Base-by-base conservation (phyloP, 2,888 invertebrate species). In the Serrognathus titanus region DNA sequence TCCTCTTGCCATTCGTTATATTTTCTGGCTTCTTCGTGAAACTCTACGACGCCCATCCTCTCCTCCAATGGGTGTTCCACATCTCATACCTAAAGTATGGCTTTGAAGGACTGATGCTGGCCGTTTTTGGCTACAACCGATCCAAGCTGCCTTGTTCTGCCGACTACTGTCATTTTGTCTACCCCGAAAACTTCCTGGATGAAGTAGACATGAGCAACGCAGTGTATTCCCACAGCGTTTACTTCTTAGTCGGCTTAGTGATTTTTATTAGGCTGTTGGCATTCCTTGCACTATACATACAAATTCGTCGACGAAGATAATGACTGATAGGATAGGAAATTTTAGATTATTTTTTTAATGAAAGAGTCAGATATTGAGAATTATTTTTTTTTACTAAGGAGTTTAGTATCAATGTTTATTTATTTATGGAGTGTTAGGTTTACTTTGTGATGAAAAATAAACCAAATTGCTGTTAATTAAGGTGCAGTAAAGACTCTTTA, bases 11-110 rank as follows among this genome's bases (percentile, higher is more conserved):
- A 0, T 93, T 95, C 72, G 83, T 92, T 20, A 82, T 94, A 66
- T 96, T 97, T 79, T 93, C 94, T 53, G 97, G 97, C 5, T 96
- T 95, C 79, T 96, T 97, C 74, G 86, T 97, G 1, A 89, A 88
- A 69, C 83, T 90, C 66, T 84, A 83, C 66, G 92, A 94, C 67
- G 89, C 94, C 1, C 93, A 93, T 7, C 76, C 78, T 0, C 85
- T 85, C 68, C 79, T 94, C 62, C 85, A 85, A 46, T 96, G 94
- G 94, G 67, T 96, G 35, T 94, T 95, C 69, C 90, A 95, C 72
- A 77, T 88, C 36, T 95, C 95, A 0, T 96, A 93, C 75, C 80
- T 94, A 37, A 93, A 94, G 67, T 94, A 96, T 68, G 91, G 92
- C 1, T 85, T 95, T 51, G 93, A 94, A 64, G 94, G 93, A 3